Evolutionary conservation across 2,797 vertebrate genomes (phyloP), one percentile per base, ranked within the genome.

Genomic region (Bradypus variegatus): DNA sequence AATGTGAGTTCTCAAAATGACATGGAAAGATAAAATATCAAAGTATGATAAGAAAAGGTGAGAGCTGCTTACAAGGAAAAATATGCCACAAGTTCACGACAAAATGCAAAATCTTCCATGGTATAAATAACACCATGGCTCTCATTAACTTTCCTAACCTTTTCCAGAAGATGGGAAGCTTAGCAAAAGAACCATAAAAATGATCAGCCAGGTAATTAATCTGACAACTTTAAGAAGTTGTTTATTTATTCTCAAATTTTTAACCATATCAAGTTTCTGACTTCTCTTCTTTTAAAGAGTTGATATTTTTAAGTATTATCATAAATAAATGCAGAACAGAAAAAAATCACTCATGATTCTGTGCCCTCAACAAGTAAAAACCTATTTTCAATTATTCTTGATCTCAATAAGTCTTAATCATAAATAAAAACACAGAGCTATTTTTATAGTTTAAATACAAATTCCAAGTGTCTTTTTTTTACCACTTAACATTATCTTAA

Each of bases 281-380:
- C 27, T 88, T 90, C 36, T 67, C 27, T 89, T 72, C 70, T 77
- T 89, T 86, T 92, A 60, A 88, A 82, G 60, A 60, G 60, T 23
- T 86, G 31, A 31, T 58, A 58, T 78, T 84, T 93, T 50, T 91
- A 83, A 48, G 65, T 76, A 41, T 64, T 14, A 89, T 75, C 29
- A 73, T 53, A 90, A 88, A 78, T 58, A 75, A 88, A 88, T 60
- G 38, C 25, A 67, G 25, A 80, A 90, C 23, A 79, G 78, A 90
- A 83, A 58, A 18, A 41, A 83, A 80, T 85, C 45, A 67, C 33
- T 89, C 7, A 79, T 70, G 76, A 84, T 64, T 88, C 58, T 82
- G 25, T 62, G 16, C 41, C 36, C 23, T 92, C n/a, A 38, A 90
- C 9, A 95, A 92, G 33, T 76, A 85, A 89, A 86, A 93, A 93